Evolutionary conservation across 2,888 invertebrate genomes (phyloP), one percentile per base, ranked within the genome.

Genomic region (Junonia oenone): DNA sequence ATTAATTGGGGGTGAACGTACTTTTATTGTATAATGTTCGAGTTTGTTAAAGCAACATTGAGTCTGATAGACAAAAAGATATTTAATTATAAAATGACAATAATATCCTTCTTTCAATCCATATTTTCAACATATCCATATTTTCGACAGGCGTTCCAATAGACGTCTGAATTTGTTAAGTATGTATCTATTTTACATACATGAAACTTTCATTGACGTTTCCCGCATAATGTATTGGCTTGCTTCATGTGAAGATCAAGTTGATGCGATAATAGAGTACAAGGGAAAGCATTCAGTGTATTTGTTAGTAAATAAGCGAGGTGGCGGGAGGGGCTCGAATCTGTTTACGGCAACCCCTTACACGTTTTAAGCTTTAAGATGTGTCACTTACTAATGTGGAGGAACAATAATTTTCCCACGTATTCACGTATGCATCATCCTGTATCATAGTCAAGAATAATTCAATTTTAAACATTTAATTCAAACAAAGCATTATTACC

Each of bases 271-370:
- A 83, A 84, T 81, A 79, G 78, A 61, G 70, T 73, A 88, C 87
- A 87, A 68, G 82, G 66, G 79, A 86, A 88, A 85, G 76, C 85
- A 72, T 84, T 87, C 78, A 83, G 74, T 73, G 75, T 81, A 78
- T 80, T 82, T 81, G 56, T 59, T 56, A 38, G 55, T 52, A 45
- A 55, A 55, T 49, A 55, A 31, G 58, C 19, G 40, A 45, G 55
- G 49, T 46, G 22, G 22, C 8, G 26, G 46, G 49, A 69, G 65
- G 67, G 66, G 68, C 69, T 72, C 69, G 72, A 81, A 83, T 83
- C 79, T 83, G 81, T 79, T 86, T 83, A 83, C 70, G 55, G 67
- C 68, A 68, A 72, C 69, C 65, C 62, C 62, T 71, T 71, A 76
- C 74, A 71, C 68, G 73, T 73, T 75, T 76, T 73, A 76, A 76